A percentile compares a stretch with the other conserved stretches of the same genome.
These are phyloP conservation scores for Podilymbus podiceps DNA, from an alignment of 2,113 vertebrate genomes.

Conservation along the genomic window DNA sequence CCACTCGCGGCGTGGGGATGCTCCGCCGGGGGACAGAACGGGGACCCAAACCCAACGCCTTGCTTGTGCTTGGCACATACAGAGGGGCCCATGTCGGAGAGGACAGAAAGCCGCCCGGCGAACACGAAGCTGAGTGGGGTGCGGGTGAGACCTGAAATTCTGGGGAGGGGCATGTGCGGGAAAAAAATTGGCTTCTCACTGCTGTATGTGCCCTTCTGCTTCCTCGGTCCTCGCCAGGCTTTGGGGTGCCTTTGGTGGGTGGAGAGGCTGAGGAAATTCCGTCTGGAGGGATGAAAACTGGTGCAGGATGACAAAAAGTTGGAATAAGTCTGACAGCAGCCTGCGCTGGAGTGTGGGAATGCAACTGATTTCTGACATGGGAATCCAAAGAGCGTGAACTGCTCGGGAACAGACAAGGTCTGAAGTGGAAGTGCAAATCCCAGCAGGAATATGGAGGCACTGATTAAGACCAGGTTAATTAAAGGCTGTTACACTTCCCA, in stretches of 20 bases:
- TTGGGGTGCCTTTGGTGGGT: background rate
- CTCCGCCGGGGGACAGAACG: background rate
- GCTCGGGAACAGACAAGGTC: background rate
- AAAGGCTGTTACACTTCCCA: background rate
- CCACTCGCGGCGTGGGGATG: background rate
- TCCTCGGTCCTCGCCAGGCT: background rate
- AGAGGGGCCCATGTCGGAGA: background rate
- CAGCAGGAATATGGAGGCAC: background rate
- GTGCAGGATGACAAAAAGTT: background rate
- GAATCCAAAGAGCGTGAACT: background rate
- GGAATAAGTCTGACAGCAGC: background rate
- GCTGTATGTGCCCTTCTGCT: background rate
- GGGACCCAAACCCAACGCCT: accelerated
- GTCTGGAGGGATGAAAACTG: background rate
- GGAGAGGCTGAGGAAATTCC: background rate
- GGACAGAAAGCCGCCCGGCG: background rate
- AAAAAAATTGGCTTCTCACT: background rate
- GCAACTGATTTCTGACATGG: background rate
- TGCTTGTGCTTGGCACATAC: accelerated
- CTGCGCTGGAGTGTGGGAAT: background rate
- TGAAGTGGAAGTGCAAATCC: background rate
- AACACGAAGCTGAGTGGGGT: accelerated
- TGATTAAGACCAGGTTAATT: background rate
- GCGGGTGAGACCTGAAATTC: background rate
- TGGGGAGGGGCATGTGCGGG: background rate